A percentile compares a stretch with the other conserved stretches of the same genome.
Evolutionary conservation across 2,888 invertebrate genomes (phyloP).

Genomic region (Eupithecia pulchellata): DNA sequence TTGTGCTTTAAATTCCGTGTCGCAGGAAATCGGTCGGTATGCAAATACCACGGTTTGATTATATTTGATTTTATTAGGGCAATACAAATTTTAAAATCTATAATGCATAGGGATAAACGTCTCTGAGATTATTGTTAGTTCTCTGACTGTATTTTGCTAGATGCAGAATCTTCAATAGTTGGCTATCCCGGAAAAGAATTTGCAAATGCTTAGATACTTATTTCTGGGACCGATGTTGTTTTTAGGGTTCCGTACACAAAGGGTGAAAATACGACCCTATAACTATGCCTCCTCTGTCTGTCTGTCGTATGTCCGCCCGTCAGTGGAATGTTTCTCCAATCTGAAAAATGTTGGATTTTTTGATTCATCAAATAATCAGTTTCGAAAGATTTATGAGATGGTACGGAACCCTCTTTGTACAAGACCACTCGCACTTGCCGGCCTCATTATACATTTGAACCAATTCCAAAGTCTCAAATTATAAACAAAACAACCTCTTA

Average conservation of each 20-base stretch:
- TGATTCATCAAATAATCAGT: no score
- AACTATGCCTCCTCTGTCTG: no score
- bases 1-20: conserved; percentile 31
- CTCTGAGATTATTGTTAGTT: background rate
- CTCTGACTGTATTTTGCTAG: background rate
- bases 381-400: no score
- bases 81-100: background rate
- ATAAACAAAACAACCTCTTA: conserved; percentile 6
- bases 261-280: no score
- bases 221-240: background rate
- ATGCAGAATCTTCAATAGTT: background rate
- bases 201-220: background rate
- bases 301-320: no score
- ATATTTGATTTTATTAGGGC: background rate
- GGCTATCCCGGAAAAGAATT: background rate
- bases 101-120: background rate
- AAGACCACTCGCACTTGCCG: no score
- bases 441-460: background rate
- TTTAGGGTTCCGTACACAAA: no score
- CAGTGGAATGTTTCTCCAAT: no score
- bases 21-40: background rate
- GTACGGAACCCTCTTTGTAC: no score
- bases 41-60: background rate
- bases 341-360: no score
- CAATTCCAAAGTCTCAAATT: background rate